phyloP scores from a whole-genome alignment of 2,888 invertebrate species.

The Yponomeuta evonymella region DNA sequence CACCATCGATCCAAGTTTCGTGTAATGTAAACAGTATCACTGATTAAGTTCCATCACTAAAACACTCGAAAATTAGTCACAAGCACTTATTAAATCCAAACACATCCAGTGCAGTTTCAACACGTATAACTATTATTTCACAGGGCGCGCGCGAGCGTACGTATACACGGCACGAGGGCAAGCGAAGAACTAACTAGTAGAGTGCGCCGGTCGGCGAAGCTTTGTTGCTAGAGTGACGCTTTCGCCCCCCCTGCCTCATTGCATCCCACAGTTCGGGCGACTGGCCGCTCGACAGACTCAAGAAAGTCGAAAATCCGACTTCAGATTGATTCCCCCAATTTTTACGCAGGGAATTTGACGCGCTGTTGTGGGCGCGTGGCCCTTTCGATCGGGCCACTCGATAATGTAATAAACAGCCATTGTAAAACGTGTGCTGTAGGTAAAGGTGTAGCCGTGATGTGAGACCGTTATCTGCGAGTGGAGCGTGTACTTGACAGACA shows the following conservation, averaged over 20 bases:
- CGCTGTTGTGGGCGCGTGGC: slow-evolving; percentile 48
- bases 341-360: slow-evolving; percentile 46
- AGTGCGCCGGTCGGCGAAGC: slow-evolving; percentile 32
- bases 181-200: slow-evolving; percentile 4
- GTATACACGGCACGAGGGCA: slow-evolving; percentile 26
- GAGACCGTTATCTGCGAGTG: slow-evolving; percentile 49
- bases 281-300: slow-evolving; percentile 29
- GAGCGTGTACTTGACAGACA: slow-evolving; percentile 42
- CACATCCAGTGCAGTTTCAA: slow-evolving; percentile 51
- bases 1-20: slow-evolving; percentile 49
- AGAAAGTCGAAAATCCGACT: slow-evolving; percentile 23
- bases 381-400: slow-evolving; percentile 35
- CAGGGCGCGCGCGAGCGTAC: neutral
- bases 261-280: slow-evolving; percentile 55
- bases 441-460: slow-evolving; percentile 29
- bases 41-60: slow-evolving; percentile 8
- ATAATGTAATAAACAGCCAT: slow-evolving; percentile 51
- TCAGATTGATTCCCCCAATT: slow-evolving; percentile 33
- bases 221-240: slow-evolving; percentile 23
- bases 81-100: slow-evolving; percentile 63
- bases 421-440: slow-evolving; percentile 41
- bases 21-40: slow-evolving; percentile 2
- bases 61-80: slow-evolving; percentile 41
- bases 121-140: neutral
- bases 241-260: slow-evolving; percentile 22